Evolutionary conservation across 1,140 invertebrate genomes (phyloP), one percentile per base, ranked within the genome.

Genomic region (Bombus affinis): DNA sequence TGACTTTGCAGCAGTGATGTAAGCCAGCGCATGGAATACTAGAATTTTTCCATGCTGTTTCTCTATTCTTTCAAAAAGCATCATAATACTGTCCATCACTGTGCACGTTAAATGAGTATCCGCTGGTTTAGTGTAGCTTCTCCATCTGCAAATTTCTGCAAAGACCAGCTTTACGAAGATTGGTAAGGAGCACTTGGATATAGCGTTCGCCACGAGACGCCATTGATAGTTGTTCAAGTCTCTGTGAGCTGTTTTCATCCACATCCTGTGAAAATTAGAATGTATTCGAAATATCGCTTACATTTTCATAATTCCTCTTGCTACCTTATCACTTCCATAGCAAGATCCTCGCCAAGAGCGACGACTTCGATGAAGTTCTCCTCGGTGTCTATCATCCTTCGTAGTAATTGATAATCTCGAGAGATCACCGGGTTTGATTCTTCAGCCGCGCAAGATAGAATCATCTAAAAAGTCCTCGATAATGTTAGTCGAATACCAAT

Each of bases 151-250:
- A 22, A 99, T 98, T 95, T 99, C 98, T 18, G 98, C 98, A 95
- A 99, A 99, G 1, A 99, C 98, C 35, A 99, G 95, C 95, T 99
- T 99, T 0, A 99, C 98, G 93, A 99, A 99, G 62, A 99, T 98
- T 0, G 99, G 99, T 71, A 99, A 95, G 9, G 98, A 99, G 93
- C 99, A 99, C 91, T 98, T 97, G 22, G 97, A 97, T 68, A 99
- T 98, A 1, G 98, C 98, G 92, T 99, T 99, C 39, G 98, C 97
- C 0, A 99, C 99, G 22, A 99, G 95, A 74, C 98, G 96, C 98
- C 98, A 99, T 93, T 99, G 99, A 93, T 99, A 98, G 94, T 98
- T 97, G 90, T 97, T 98, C 3, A 99, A 94, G 92, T 99, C 98
- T 65, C 99, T 95, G 81, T 97, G 97, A 1, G 97, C 98, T n/a